Evolutionary conservation across 1,140 invertebrate genomes (phyloP), one percentile per base, ranked within the genome.

Genomic region (Ips typographus): DNA sequence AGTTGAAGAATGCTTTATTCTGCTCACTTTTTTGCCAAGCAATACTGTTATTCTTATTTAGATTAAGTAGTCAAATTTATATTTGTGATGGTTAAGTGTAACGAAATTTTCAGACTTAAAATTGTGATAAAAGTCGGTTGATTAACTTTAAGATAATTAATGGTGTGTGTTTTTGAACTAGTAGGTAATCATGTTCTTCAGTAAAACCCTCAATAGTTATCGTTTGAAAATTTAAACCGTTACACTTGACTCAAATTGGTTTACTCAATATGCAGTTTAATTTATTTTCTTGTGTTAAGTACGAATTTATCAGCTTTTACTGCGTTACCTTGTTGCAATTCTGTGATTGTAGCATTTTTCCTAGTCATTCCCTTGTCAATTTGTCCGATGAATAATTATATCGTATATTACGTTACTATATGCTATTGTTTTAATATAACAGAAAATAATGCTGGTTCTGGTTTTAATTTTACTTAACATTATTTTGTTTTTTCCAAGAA

Each of bases 321-420:
- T 49, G 44, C 44, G 22, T 49, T 49, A 49, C 22, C 44, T 3
- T 49, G 7, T 49, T 49, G 44, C 44, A 6, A 49, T 49, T 49
- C 44, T 49, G 44, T 49, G 44, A 49, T 49, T 49, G 44, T 49
- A 49, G 3, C 44, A 22, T 49, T 49, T 22, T 22, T 22, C 44
- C 44, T 49, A 49, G 44, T 49, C 44, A 49, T 49, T 49, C 3
- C 44, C 44, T 49, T 49, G 44, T 49, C 44, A 49, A 49, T 49
- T 49, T 6, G 7, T 49, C 44, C 7, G 44, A 49, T 22, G 22
- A 22, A 22, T 22, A 22, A 22, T 22, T 22, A 22, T 22, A 22
- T 22, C 22, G 22, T 22, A 22, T 22, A 22, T 22, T 22, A 22
- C 22, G 22, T 22, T 22, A 22, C 22, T 22, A 22, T 22, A 22